These are phyloP conservation scores for Sminthurinus aureus DNA, from an alignment of 2,888 invertebrate genomes.

Conservation along the genomic window DNA sequence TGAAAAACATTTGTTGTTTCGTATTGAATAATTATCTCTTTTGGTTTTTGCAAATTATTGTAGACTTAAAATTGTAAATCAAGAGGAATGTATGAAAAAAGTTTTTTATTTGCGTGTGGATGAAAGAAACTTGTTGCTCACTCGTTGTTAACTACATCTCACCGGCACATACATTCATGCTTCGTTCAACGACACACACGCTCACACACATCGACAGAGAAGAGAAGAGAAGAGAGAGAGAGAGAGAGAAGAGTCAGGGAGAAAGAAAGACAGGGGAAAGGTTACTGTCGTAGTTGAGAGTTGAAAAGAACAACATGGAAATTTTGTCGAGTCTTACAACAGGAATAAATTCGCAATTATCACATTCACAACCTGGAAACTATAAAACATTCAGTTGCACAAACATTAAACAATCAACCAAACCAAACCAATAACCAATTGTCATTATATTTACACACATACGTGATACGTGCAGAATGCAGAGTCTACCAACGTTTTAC, in stretches of 20 bases:
- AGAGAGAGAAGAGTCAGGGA: no score
- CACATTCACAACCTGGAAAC: slow-evolving; percentile 1
- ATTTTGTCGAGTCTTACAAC: slow-evolving; percentile 5
- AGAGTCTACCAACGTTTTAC: not conserved
- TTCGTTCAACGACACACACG: not conserved
- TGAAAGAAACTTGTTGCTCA: no score
- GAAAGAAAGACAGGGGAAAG: no score
- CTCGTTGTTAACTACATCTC: no score
- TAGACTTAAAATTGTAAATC: no score
- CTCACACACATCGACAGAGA: not conserved
- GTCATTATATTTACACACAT: not conserved
- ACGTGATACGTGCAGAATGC: not conserved
- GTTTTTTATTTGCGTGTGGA: no score
- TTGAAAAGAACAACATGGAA: not conserved
- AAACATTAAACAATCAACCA: slow-evolving; percentile 16
- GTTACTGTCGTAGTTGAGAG: no score
- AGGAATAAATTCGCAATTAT: slow-evolving; percentile 11
- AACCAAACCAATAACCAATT: not conserved
- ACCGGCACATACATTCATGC: no score
- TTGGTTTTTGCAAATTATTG: no score
- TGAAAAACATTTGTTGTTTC: no score
- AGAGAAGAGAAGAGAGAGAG: not conserved
- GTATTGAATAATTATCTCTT: no score
- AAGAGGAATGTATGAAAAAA: no score
- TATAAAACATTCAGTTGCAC: slow-evolving; percentile 16